phyloP scores from a whole-genome alignment of 2,888 invertebrate species.

The Morpho deidamia region DNA sequence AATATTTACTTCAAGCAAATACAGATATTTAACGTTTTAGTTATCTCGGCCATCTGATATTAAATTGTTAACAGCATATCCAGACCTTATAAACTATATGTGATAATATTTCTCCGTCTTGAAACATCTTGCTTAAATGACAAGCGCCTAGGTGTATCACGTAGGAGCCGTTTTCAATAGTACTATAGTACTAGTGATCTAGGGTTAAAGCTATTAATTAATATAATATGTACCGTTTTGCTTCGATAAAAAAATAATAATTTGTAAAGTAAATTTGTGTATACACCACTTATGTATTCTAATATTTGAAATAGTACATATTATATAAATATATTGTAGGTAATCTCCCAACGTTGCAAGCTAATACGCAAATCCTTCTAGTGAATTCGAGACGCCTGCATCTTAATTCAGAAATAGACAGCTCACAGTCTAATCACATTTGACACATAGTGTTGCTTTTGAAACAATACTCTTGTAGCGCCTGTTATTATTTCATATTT shows the following conservation, averaged over 20 bases:
- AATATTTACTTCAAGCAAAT: not conserved
- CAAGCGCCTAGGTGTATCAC: too few relatives aligned
- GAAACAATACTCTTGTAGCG: slow-evolving; percentile 1
- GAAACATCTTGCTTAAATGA: too few relatives aligned
- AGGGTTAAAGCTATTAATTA: too few relatives aligned
- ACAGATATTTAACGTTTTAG: too few relatives aligned
- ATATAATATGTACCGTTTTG: too few relatives aligned
- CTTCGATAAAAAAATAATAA: too few relatives aligned
- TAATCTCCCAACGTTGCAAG: slow-evolving; percentile 15
- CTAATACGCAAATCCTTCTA: slow-evolving; percentile 16
- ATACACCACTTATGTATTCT: too few relatives aligned
- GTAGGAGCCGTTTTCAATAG: not conserved
- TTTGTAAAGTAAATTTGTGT: too few relatives aligned
- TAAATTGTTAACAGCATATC: too few relatives aligned
- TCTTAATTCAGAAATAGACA: slow-evolving; percentile 16
- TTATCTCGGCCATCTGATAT: too few relatives aligned
- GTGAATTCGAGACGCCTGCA: slow-evolving; percentile 18
- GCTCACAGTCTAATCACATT: slow-evolving; percentile 5
- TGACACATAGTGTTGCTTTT: slow-evolving; percentile 6
- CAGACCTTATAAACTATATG: too few relatives aligned
- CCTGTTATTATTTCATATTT: slow-evolving; percentile 7
- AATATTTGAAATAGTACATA: not conserved
- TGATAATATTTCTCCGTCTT: too few relatives aligned
- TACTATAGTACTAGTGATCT: not conserved
- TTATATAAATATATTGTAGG: slow-evolving; percentile 5